Base-by-base conservation (phyloP, 2,113 vertebrate species). In the Dasypus novemcinctus region DNA sequence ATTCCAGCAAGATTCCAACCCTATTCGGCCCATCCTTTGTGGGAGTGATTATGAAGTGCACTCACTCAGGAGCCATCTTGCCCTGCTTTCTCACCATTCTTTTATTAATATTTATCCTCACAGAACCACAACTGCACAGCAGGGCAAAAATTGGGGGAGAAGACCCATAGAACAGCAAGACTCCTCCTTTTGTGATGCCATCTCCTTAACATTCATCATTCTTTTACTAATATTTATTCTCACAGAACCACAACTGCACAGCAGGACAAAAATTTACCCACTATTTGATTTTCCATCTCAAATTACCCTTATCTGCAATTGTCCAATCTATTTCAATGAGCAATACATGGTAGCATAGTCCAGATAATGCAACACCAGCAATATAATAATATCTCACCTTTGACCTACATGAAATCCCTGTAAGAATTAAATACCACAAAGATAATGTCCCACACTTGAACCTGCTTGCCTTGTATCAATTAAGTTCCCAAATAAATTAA, bases 141-240 rank as follows among this genome's bases (percentile, higher is more conserved):
- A 84, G 15, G 13, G 10, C 21, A 93, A 86, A 82, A 78, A 59
- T 87, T 43, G n/a, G n/a, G n/a, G n/a, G n/a, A n/a, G 57, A 93
- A 74, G 18, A 75, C n/a, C 20, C 33, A 57, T 29, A 29, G 52
- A 64, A 87, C 82, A 57, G 76, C 20, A 64, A 8, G 20, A 87
- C 14, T 92, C 64, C 33, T 78, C 33, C 29, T 91, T 95, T 91
- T 93, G 78, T 92, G 59, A 80, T 61, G 71, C 21, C 7, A 74
- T 74, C 33, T 84, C 13, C 29, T 8, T 84, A 49, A 93, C 10
- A 68, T 64, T 59, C 17, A 7, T 76, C 36, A 79, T 52, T 89
- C 29, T 93, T 95, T 78, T 85, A 46, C n/a, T n/a, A n/a, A n/a
- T n/a, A n/a, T 68, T 66, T 72, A 72, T n/a, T 18, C 20, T 76